Evolutionary conservation across 2,113 vertebrate species (phyloP).

Genomic region (Melanotaenia duboulayi): DNA sequence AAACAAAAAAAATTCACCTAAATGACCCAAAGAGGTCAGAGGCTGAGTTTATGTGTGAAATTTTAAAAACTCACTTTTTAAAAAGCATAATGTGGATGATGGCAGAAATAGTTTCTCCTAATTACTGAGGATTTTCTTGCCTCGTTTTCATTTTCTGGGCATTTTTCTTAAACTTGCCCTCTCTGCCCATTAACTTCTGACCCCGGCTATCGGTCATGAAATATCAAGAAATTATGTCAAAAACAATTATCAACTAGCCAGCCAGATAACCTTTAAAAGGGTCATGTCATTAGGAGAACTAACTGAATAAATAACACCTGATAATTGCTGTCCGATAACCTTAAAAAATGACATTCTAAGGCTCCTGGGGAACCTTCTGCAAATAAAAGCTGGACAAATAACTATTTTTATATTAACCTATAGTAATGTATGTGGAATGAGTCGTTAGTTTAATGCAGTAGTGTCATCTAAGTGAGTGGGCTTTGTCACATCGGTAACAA

Average conservation of each 20-base stretch:
- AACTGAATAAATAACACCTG: background rate
- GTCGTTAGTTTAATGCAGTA: too few relatives aligned
- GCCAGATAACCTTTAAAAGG: constrained; percentile 17
- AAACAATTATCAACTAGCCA: constrained; percentile 6
- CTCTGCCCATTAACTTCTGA: constrained; percentile 45
- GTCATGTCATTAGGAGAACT: constrained; percentile 7
- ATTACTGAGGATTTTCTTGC: constrained; percentile 21
- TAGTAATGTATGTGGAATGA: background rate
- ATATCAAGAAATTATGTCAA: constrained; percentile 13
- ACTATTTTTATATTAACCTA: background rate
- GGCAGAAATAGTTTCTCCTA: constrained; percentile 15
- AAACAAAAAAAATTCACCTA: background rate
- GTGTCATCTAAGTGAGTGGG: too few relatives aligned
- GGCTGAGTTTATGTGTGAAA: constrained; percentile 9
- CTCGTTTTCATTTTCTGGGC: constrained; percentile 30
- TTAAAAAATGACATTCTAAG: constrained; percentile 9
- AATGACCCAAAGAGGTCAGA: constrained; percentile 13
- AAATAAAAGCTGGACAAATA: background rate
- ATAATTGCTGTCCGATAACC: background rate
- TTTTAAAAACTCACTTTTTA: constrained; percentile 10
- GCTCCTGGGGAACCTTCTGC: background rate
- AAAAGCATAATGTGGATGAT: background rate
- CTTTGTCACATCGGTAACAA: too few relatives aligned
- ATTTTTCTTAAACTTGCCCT: constrained; percentile 35
- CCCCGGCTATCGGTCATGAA: constrained; percentile 13